Evolutionary conservation across 2,888 invertebrate genomes (phyloP).

Genomic region (Invenusta paracnida): DNA sequence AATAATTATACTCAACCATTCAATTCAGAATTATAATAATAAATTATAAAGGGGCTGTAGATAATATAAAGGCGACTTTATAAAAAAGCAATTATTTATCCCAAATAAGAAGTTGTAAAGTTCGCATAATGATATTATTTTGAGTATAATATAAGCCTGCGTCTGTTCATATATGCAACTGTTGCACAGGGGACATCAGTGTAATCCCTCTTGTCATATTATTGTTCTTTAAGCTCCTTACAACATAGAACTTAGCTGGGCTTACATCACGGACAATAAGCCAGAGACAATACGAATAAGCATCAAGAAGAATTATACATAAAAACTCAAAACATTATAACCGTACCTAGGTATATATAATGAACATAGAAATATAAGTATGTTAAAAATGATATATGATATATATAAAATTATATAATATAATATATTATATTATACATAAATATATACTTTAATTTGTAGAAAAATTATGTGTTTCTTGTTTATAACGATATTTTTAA

Average conservation of each 20-base stretch:
- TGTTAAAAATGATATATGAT: background rate
- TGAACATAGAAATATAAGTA: background rate
- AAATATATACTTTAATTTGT: too few species aligned
- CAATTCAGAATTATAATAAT: background rate
- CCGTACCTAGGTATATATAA: background rate
- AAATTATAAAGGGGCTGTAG: slow-evolving; percentile 8
- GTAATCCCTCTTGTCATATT: slow-evolving; percentile 8
- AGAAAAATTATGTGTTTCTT: too few species aligned
- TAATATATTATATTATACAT: background rate
- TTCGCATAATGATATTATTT: slow-evolving; percentile 10
- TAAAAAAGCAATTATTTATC: slow-evolving; percentile 20
- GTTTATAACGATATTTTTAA: too few species aligned
- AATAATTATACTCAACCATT: slow-evolving; percentile 21
- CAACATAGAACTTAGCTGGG: background rate
- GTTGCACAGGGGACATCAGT: background rate
- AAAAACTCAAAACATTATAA: background rate
- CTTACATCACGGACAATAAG: slow-evolving; percentile 3
- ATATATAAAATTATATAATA: background rate
- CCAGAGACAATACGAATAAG: background rate
- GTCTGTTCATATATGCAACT: background rate
- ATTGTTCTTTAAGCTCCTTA: background rate
- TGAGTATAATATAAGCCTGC: too few species aligned
- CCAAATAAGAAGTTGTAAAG: background rate
- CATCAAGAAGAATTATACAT: slow-evolving; percentile 12
- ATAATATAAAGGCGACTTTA: background rate